Conservation (phyloP, 2,888 invertebrate species). For the Drosophila pullipes region DNA sequence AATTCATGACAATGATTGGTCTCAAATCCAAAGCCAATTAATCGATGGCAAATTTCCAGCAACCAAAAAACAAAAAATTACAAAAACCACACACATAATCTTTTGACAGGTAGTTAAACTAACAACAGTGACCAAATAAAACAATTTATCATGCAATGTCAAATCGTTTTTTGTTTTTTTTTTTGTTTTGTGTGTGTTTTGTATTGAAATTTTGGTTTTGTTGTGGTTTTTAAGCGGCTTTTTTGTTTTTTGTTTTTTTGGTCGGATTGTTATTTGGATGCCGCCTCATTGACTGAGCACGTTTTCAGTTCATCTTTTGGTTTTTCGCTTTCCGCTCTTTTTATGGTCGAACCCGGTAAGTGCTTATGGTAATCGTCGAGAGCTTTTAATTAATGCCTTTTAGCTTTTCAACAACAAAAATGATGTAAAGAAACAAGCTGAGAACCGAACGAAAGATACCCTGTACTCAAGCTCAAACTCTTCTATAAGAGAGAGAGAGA, state of each 20-base stretch:
- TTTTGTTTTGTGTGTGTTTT: not conserved
- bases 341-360: constrained; percentile 31
- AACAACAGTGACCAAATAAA: constrained; percentile 22
- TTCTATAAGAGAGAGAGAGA: not conserved
- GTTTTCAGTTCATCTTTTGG: constrained; percentile 53
- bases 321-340: constrained; percentile 19
- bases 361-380: constrained; percentile 49
- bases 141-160: constrained; percentile 52
- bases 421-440: not conserved
- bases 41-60: constrained; percentile 22
- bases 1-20: constrained; percentile 8
- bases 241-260: constrained; percentile 38
- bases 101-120: constrained; percentile 40
- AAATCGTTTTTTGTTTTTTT: constrained; percentile 2
- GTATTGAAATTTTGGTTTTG: not conserved
- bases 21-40: constrained; percentile 18
- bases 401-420: constrained; percentile 52
- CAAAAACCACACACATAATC: constrained; percentile 7
- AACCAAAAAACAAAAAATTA: not conserved
- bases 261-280: constrained; percentile 22
- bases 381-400: constrained; percentile 69
- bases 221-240: constrained; percentile 36
- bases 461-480: not conserved
- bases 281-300: constrained; percentile 63
- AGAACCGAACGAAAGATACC: not conserved